A percentile compares a stretch with the other conserved stretches of the same genome.
These are phyloP conservation scores for Vipera latastei DNA, from an alignment of 2,797 vertebrate species.

Conservation along the genomic window DNA sequence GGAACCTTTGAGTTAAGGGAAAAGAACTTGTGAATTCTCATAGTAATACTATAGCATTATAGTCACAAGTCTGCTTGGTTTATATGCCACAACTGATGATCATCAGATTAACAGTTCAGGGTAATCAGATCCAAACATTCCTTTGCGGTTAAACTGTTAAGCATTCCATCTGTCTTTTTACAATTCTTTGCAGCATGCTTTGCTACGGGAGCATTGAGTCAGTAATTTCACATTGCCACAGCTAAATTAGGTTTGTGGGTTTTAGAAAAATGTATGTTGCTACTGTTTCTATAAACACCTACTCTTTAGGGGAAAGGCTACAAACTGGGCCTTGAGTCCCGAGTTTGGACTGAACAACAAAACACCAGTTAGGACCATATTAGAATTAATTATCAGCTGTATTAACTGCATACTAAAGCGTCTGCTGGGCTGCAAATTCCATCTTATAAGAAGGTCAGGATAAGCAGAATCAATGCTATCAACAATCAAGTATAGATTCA, in stretches of 20 bases:
- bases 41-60: slow-evolving; percentile 51
- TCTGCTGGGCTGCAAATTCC: slow-evolving; percentile 1
- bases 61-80: slow-evolving; percentile 55
- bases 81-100: slow-evolving; percentile 67
- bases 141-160: slow-evolving; percentile 70
- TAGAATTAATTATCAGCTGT: slow-evolving; percentile 27
- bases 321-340: slow-evolving; percentile 37
- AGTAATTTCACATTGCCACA: slow-evolving; percentile 63
- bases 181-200: slow-evolving; percentile 61
- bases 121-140: slow-evolving; percentile 71
- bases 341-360: slow-evolving; percentile 44
- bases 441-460: not conserved
- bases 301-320: slow-evolving; percentile 60
- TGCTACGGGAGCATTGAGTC: slow-evolving; percentile 55
- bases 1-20: slow-evolving; percentile 9
- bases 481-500: not conserved
- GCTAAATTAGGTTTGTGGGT: slow-evolving; percentile 70
- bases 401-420: slow-evolving; percentile 7
- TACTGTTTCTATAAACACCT: slow-evolving; percentile 69
- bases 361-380: not conserved
- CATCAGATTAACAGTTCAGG: slow-evolving; percentile 69
- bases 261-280: slow-evolving; percentile 68
- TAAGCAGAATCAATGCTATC: not conserved
- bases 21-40: slow-evolving; percentile 25
- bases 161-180: slow-evolving; percentile 61